Evolutionary conservation across 2,888 invertebrate species (phyloP).

Genomic region (Epirrhoe alternata): DNA sequence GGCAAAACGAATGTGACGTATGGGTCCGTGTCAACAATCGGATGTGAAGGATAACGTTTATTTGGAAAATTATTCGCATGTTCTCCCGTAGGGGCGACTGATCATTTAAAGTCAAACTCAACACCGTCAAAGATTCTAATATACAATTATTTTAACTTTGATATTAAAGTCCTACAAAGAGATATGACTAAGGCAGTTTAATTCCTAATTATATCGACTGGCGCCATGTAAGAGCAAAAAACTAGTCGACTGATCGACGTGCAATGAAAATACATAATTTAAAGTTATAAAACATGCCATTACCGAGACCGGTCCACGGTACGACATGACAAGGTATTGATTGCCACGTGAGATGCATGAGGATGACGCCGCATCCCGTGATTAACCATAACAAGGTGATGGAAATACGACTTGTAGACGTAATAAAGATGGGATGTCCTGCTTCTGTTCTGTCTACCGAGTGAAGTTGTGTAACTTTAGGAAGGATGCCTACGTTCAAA

Average conservation of each 20-base stretch:
- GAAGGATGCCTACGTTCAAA: constrained; percentile 32
- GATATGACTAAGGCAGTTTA: constrained; percentile 40
- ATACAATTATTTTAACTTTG: not conserved
- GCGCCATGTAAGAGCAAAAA: constrained; percentile 61
- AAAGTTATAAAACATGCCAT: constrained; percentile 59
- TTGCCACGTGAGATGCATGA: constrained; percentile 50
- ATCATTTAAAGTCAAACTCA: not conserved
- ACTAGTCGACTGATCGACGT: constrained; percentile 58
- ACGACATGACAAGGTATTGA: constrained; percentile 45
- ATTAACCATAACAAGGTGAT: constrained; percentile 41
- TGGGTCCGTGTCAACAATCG: constrained; percentile 38
- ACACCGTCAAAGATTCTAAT: not conserved
- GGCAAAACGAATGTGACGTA: constrained; percentile 43
- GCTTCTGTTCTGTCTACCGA: constrained; percentile 21
- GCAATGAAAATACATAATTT: constrained; percentile 54
- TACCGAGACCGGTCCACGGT: constrained; percentile 42
- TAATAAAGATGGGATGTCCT: constrained; percentile 52
- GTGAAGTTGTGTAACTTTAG: constrained; percentile 39
- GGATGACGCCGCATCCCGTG: constrained; percentile 40
- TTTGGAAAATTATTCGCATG: constrained; percentile 43
- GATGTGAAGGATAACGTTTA: constrained; percentile 47
- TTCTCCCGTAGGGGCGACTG: constrained; percentile 31
- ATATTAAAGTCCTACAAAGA: not conserved
- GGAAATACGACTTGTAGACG: constrained; percentile 40
- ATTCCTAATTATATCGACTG: constrained; percentile 56